These are phyloP conservation scores for Crotalus tigris DNA, from an alignment of 2,113 vertebrate species.

Conservation along the genomic window DNA sequence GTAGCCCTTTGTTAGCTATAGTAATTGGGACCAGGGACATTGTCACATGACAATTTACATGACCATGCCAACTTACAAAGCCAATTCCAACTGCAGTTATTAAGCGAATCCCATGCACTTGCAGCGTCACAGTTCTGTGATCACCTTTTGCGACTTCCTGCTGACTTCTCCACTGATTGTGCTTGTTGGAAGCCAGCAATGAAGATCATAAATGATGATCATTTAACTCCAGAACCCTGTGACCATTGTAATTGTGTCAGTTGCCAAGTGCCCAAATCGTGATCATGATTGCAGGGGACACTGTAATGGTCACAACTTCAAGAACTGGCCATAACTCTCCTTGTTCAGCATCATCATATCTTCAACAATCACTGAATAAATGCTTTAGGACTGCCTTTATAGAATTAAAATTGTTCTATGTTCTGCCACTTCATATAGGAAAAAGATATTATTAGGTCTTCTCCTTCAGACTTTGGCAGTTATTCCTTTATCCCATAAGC, in stretches of 20 bases:
- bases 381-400: background rate
- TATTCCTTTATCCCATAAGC: conserved; percentile 87
- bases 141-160: background rate
- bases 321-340: background rate
- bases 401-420: conserved; percentile 35
- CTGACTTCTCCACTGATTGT: background rate
- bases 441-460: conserved; percentile 67
- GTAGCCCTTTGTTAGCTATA: background rate
- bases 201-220: background rate
- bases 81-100: background rate
- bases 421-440: conserved; percentile 80
- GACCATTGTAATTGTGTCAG: background rate
- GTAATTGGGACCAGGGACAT: background rate
- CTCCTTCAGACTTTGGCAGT: conserved; percentile 80
- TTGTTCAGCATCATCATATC: background rate
- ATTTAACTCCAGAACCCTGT: background rate
- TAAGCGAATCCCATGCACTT: background rate
- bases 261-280: background rate
- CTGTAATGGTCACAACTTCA: background rate
- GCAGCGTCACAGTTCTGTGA: background rate
- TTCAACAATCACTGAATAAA: background rate
- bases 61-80: background rate
- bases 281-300: background rate
- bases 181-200: background rate
- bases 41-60: background rate